Conservation (phyloP, 2,888 invertebrate genomes). For the Pollenia griseotomentosa region DNA sequence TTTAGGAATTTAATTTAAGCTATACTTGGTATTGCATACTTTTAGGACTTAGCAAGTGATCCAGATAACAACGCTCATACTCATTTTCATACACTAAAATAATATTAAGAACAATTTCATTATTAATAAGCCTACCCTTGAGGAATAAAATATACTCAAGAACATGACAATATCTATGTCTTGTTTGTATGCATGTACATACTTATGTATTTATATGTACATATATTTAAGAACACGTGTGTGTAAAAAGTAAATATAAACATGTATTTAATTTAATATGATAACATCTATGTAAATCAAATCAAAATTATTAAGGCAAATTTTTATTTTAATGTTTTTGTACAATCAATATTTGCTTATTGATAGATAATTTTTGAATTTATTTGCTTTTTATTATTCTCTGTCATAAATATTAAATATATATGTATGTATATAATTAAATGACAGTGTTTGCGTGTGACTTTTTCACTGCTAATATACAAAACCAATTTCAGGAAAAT, state of each 20-base stretch:
- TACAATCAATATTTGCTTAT: not conserved
- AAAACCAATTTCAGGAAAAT: too few relatives aligned
- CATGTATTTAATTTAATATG: conserved; percentile 23
- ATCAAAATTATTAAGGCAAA: conserved; percentile 20
- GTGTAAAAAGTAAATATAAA: not conserved
- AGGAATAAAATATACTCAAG: not conserved
- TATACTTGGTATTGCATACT: not conserved
- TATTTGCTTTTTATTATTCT: conserved; percentile 21
- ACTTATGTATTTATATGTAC: too few relatives aligned
- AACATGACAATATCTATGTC: not conserved
- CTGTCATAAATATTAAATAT: not conserved
- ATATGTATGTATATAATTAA: not conserved
- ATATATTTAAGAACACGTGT: not conserved
- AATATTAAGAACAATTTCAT: conserved; percentile 12
- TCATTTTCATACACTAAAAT: conserved; percentile 4
- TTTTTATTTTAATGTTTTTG: not conserved
- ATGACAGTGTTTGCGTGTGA: too few relatives aligned
- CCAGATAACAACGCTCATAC: not conserved
- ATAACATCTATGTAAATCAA: not conserved
- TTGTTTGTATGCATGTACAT: too few relatives aligned
- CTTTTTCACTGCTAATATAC: too few relatives aligned
- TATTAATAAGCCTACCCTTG: not conserved
- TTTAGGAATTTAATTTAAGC: not conserved
- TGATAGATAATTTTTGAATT: conserved; percentile 48
- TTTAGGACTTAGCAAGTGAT: not conserved